These are phyloP conservation scores for Graptemys geographica DNA, from an alignment of 2,797 vertebrate genomes.

Conservation along the genomic window DNA sequence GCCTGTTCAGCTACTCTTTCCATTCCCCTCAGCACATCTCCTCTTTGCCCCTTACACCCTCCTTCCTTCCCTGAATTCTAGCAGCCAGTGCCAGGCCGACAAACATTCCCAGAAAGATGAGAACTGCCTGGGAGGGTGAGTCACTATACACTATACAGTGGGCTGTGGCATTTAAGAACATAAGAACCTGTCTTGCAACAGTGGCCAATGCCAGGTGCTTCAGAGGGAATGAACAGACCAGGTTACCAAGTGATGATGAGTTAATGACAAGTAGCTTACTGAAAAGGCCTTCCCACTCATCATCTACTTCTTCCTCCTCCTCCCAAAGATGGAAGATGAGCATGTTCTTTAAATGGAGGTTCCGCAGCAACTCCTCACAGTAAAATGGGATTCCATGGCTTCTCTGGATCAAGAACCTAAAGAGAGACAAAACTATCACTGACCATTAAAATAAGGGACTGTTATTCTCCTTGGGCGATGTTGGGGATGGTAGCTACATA, in stretches of 20 bases:
- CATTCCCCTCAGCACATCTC: background rate
- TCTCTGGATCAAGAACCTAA: conserved; percentile 75
- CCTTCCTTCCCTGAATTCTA: background rate
- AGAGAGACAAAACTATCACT: too few relatives aligned
- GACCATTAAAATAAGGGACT: too few relatives aligned
- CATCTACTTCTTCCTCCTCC: conserved; percentile 8
- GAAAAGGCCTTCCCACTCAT: conserved; percentile 66
- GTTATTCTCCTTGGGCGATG: too few relatives aligned
- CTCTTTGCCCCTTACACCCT: background rate
- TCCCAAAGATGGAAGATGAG: conserved; percentile 42
- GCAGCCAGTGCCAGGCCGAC: background rate
- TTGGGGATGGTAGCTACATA: too few relatives aligned
- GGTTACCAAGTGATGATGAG: background rate
- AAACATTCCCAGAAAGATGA: background rate
- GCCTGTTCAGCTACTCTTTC: too few relatives aligned
- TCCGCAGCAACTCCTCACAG: conserved; percentile 74
- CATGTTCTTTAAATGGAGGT: conserved; percentile 59
- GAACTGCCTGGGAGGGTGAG: rapidly evolving
- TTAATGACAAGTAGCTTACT: conserved; percentile 44
- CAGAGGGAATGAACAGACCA: too few relatives aligned
- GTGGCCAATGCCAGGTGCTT: too few relatives aligned
- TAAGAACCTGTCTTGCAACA: too few relatives aligned
- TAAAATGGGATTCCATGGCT: conserved; percentile 77
- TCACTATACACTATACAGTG: background rate
- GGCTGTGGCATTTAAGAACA: background rate